Evolutionary conservation across 2,888 invertebrate species (phyloP).

Genomic region (Argyresthia albistria): DNA sequence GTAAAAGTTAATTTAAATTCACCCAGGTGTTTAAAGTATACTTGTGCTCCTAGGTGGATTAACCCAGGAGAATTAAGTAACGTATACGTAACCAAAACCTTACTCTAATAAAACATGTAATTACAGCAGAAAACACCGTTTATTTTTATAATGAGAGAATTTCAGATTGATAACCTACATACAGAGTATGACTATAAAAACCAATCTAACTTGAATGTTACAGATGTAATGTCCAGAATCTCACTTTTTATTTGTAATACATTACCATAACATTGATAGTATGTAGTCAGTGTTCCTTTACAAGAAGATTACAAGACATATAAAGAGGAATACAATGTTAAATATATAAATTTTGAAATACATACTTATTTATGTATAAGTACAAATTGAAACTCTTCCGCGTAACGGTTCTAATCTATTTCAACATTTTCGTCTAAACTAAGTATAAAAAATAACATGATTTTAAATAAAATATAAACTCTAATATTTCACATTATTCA

Average conservation of each 20-base stretch:
- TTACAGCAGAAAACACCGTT: conserved; percentile 74
- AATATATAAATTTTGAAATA: conserved; percentile 49
- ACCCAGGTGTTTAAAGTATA: too few species aligned
- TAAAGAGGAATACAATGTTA: conserved; percentile 52
- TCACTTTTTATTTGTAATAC: conserved; percentile 46
- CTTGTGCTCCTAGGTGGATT: too few species aligned
- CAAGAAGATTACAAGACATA: conserved; percentile 57
- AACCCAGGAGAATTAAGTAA: too few species aligned
- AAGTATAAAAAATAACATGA: conserved; percentile 57
- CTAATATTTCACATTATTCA: conserved; percentile 55
- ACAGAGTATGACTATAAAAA: conserved; percentile 71
- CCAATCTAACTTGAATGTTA: conserved; percentile 68
- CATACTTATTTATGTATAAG: conserved; percentile 19
- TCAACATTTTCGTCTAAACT: conserved; percentile 61
- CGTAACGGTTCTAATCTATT: conserved; percentile 58
- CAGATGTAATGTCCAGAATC: conserved; percentile 45
- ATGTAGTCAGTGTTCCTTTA: conserved; percentile 51
- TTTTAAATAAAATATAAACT: conserved; percentile 51
- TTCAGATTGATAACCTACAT: conserved; percentile 73
- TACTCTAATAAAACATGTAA: too few species aligned
- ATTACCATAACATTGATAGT: conserved; percentile 33
- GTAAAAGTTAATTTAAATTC: too few species aligned
- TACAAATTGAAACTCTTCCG: conserved; percentile 46
- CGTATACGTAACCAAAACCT: too few species aligned
- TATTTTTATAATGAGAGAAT: conserved; percentile 74